phyloP scores from a whole-genome alignment of 2,888 invertebrate species.

The Hirtodrosophila histrioides region DNA sequence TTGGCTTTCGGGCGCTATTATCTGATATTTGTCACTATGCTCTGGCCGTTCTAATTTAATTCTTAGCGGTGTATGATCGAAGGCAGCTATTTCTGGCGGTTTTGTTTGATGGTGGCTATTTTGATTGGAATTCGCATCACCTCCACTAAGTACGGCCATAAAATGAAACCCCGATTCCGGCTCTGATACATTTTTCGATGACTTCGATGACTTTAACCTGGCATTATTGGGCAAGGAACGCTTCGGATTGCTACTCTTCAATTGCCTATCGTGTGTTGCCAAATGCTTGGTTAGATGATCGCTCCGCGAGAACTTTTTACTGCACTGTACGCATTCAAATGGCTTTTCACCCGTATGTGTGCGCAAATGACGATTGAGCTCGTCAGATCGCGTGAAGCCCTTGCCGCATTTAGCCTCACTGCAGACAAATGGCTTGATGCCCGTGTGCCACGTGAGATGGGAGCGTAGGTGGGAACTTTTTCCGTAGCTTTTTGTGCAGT shows the following conservation, averaged over 20 bases:
- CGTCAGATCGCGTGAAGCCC: constrained; percentile 82
- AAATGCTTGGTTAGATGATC: constrained; percentile 83
- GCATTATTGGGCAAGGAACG: constrained; percentile 35
- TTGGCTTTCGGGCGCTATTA: constrained; percentile 53
- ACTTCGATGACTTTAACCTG: constrained; percentile 45
- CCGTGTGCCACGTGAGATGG: constrained; percentile 83
- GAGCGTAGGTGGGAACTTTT: constrained; percentile 83
- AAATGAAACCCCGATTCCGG: constrained; percentile 71
- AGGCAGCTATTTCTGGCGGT: constrained; percentile 26
- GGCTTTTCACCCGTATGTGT: constrained; percentile 83
- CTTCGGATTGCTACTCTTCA: constrained; percentile 57
- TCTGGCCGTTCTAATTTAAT: constrained; percentile 76
- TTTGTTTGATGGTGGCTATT: constrained; percentile 41
- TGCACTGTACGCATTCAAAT: constrained; percentile 81
- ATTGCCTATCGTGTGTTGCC: constrained; percentile 79
- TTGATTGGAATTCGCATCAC: constrained; percentile 30
- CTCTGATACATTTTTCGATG: constrained; percentile 41
- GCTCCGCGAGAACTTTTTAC: constrained; percentile 82
- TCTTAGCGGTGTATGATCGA: constrained; percentile 59
- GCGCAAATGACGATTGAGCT: constrained; percentile 81
- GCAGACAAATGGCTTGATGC: constrained; percentile 82
- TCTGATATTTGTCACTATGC: constrained; percentile 68
- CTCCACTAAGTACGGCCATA: constrained; percentile 64
- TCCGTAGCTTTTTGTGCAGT: constrained; percentile 82
- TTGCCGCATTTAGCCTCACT: constrained; percentile 79